Evolutionary conservation across 2,888 invertebrate species (phyloP).

Genomic region (Melanotus villosus): DNA sequence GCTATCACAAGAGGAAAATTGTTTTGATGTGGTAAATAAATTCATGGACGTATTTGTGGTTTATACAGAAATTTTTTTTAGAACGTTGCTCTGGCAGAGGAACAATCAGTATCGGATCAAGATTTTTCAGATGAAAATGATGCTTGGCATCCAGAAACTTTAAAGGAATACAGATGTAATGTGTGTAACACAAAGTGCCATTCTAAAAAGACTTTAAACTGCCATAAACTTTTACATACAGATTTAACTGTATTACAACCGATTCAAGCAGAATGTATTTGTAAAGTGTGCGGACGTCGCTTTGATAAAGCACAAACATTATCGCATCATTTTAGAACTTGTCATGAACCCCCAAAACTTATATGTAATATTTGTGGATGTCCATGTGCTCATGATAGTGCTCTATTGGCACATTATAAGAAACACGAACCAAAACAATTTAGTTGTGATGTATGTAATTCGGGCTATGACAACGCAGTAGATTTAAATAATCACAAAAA

Average conservation of each 20-base stretch:
- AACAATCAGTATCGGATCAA: neutral
- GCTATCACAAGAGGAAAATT: constrained; percentile 42
- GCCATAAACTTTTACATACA: constrained; percentile 14
- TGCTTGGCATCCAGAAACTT: neutral
- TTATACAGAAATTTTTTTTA: constrained; percentile 22
- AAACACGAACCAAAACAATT: constrained; percentile 51
- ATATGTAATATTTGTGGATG: constrained; percentile 51
- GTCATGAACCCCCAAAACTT: constrained; percentile 42
- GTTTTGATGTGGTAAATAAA: constrained; percentile 37
- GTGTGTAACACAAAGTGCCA: constrained; percentile 19
- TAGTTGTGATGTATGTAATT: constrained; percentile 51
- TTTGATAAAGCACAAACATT: constrained; percentile 48
- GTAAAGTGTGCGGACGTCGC: constrained; percentile 46
- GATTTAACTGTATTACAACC: constrained; percentile 1
- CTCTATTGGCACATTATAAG: constrained; percentile 49
- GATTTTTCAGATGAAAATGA: neutral
- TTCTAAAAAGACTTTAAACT: constrained; percentile 13
- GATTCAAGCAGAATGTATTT: constrained; percentile 9
- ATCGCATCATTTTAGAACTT: constrained; percentile 46
- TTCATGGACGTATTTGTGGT: too few species aligned
- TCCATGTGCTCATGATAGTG: constrained; percentile 48
- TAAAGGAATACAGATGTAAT: constrained; percentile 15
- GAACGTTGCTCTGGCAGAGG: constrained; percentile 18
- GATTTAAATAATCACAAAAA: constrained; percentile 56
- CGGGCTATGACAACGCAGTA: constrained; percentile 51